Percentiles rank a stretch among this genome's conserved stretches.
Evolutionary conservation across 2,113 vertebrate species (phyloP).

Genomic region (Dasypus novemcinctus): DNA sequence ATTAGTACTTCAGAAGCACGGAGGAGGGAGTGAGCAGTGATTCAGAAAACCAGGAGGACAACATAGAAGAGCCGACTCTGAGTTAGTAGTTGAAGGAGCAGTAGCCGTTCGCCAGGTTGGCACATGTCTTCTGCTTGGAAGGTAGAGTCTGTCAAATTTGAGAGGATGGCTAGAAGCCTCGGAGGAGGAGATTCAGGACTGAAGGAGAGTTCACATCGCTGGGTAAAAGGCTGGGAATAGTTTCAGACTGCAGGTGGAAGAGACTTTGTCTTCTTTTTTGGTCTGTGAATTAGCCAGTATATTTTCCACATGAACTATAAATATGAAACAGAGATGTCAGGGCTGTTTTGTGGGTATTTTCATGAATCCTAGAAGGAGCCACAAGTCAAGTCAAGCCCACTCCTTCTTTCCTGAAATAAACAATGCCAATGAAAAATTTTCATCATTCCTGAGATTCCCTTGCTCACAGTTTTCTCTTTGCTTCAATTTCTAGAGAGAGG

Average conservation of each 20-base stretch:
- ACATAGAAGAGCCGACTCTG: background rate
- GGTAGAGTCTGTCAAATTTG: background rate
- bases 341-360: background rate
- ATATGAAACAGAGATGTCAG: background rate
- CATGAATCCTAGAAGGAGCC: background rate
- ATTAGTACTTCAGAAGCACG: background rate
- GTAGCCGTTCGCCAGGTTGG: background rate
- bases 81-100: background rate
- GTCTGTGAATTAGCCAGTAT: background rate
- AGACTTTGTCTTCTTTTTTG: background rate
- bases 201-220: fast-evolving
- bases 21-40: background rate
- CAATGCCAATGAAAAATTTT: background rate
- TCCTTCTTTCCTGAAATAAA: background rate
- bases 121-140: background rate
- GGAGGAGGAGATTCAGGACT: background rate
- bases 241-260: background rate
- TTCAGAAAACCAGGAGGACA: background rate
- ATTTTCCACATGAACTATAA: background rate
- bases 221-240: too few relatives aligned
- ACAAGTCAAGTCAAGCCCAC: background rate
- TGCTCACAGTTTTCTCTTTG: background rate
- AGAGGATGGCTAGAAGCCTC: background rate
- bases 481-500: background rate
- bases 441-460: background rate